phyloP scores from a whole-genome alignment of 2,888 invertebrate genomes.

The Lydus trimaculatus region DNA sequence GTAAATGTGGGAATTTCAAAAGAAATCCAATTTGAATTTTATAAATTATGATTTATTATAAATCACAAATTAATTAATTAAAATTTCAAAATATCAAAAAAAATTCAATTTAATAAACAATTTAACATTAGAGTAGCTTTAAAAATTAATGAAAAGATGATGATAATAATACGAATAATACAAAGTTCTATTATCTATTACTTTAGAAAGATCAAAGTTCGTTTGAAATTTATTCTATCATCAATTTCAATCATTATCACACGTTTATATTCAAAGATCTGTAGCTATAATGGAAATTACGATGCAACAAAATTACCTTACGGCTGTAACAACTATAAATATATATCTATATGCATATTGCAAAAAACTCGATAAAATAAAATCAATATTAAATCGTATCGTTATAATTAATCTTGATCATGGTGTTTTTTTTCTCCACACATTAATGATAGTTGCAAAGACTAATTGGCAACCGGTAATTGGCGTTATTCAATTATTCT shows the following conservation, averaged over 20 bases:
- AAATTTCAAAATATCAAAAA: background rate
- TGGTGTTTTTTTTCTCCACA: background rate
- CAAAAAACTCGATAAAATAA: background rate
- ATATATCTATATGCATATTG: background rate
- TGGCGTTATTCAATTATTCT: background rate
- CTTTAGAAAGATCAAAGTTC: slow-evolving; percentile 1
- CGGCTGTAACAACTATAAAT: background rate
- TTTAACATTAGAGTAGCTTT: background rate
- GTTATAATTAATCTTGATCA: background rate
- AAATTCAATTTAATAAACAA: background rate
- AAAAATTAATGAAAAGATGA: too few relatives aligned
- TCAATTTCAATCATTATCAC: slow-evolving; percentile 9
- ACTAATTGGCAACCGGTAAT: background rate
- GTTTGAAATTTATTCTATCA: slow-evolving; percentile 1
- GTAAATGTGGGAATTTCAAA: background rate
- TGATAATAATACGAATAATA: background rate
- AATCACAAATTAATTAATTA: background rate
- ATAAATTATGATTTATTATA: background rate
- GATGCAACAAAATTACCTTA: slow-evolving; percentile 5
- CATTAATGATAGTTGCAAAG: background rate
- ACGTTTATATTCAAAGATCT: slow-evolving; percentile 1
- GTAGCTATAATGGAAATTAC: background rate
- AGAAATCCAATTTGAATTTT: background rate
- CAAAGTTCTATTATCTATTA: background rate
- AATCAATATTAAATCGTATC: slow-evolving; percentile 3